A percentile compares a stretch with the other conserved stretches of the same genome.
These are phyloP conservation scores for Natator depressus DNA, from an alignment of 2,113 vertebrate genomes.

Conservation along the genomic window DNA sequence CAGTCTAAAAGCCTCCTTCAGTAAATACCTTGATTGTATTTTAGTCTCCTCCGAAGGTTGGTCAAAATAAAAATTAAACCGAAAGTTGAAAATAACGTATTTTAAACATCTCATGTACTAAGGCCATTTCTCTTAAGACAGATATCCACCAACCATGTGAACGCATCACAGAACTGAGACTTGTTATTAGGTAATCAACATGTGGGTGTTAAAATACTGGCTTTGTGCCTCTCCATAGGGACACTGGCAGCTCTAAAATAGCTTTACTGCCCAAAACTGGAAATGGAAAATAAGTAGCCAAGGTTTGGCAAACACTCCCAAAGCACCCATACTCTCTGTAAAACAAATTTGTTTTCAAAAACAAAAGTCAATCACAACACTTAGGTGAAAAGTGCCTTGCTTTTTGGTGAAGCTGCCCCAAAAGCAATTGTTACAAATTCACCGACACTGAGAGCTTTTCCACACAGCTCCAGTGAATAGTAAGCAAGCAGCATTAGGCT, in stretches of 20 bases:
- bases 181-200: background rate
- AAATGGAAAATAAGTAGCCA: background rate
- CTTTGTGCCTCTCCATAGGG: fast-evolving
- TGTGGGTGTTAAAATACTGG: background rate
- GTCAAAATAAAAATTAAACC: background rate
- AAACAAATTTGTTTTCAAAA: constrained; percentile 10
- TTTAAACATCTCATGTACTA: background rate
- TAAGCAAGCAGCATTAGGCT: fast-evolving
- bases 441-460: background rate
- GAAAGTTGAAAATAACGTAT: background rate
- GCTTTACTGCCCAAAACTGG: fast-evolving
- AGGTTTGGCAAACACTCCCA: background rate
- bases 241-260: background rate
- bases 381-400: background rate
- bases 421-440: constrained; percentile 26
- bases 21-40: background rate
- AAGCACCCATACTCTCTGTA: background rate
- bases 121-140: background rate
- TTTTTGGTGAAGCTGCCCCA: constrained; percentile 14
- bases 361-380: background rate
- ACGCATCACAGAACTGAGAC: background rate
- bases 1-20: background rate
- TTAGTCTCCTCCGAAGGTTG: background rate
- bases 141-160: background rate
- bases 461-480: constrained; percentile 8